Percentiles rank a stretch among this genome's conserved stretches.
These are phyloP conservation scores for Parnassius orleans DNA, from an alignment of 2,888 invertebrate species.

Conservation along the genomic window DNA sequence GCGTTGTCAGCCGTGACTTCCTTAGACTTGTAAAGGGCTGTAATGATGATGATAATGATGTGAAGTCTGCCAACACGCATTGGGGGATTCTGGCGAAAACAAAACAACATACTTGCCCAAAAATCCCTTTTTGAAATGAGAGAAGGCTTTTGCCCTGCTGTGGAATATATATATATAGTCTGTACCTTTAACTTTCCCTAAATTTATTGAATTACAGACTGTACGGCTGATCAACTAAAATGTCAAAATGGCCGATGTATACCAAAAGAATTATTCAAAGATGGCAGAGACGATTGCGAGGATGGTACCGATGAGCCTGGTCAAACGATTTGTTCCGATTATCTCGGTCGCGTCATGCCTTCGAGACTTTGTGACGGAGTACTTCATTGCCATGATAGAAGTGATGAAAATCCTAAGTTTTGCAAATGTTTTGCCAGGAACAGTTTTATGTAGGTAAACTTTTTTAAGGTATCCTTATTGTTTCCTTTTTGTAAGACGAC, in stretches of 20 bases:
- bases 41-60: too few species aligned
- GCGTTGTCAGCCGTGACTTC: too few species aligned
- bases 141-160: too few species aligned
- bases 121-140: too few species aligned
- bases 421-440: constrained; percentile 82
- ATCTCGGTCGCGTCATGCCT: constrained; percentile 84
- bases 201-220: constrained; percentile 71
- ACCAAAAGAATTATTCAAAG: constrained; percentile 84
- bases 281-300: constrained; percentile 84
- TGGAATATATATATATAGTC: too few species aligned
- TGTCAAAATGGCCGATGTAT: constrained; percentile 86
- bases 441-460: constrained; percentile 46
- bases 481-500: too few species aligned
- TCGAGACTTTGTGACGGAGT: constrained; percentile 88
- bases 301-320: constrained; percentile 86
- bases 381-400: constrained; percentile 88
- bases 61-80: too few species aligned
- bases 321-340: constrained; percentile 83
- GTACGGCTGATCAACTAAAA: constrained; percentile 82
- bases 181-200: neutral
- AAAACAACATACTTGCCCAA: too few species aligned
- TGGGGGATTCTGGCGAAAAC: too few species aligned
- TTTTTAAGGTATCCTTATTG: neutral
- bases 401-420: constrained; percentile 85
- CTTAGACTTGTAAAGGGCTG: too few species aligned